Percentiles rank a stretch among this genome's conserved stretches.
Conservation (phyloP, 2,888 invertebrate species). For the Eupithecia exiguata region DNA sequence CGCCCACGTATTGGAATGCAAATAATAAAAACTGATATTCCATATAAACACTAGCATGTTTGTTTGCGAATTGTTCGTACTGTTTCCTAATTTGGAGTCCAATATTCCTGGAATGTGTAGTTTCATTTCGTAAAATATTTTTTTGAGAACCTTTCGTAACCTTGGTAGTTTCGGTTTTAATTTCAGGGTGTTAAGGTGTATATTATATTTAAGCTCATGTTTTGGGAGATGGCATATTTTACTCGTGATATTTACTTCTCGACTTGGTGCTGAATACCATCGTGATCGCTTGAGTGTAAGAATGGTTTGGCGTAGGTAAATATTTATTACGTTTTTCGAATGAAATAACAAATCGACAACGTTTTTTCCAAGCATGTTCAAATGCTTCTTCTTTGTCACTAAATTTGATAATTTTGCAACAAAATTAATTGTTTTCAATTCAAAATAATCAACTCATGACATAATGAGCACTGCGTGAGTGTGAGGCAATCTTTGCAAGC, state of each 20-base stretch:
- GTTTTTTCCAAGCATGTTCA: background rate
- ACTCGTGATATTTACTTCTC: constrained; percentile 26
- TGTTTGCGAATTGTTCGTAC: constrained; percentile 32
- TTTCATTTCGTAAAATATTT: constrained; percentile 9
- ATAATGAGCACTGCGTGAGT: constrained; percentile 18
- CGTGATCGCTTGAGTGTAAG: constrained; percentile 13
- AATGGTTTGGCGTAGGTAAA: constrained; percentile 7
- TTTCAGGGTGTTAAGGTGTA: constrained; percentile 6
- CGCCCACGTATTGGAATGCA: constrained; percentile 42
- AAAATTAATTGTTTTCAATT: background rate
- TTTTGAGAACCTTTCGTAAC: background rate
- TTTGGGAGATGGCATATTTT: constrained; percentile 14
- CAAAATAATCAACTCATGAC: constrained; percentile 8
- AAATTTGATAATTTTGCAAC: background rate
- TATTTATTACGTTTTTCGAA: background rate
- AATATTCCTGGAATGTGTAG: constrained; percentile 29
- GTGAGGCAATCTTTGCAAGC: constrained; percentile 21
- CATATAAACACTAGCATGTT: constrained; percentile 32
- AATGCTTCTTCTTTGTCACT: background rate
- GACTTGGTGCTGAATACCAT: constrained; percentile 26
- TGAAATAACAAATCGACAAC: background rate
- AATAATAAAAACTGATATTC: constrained; percentile 36
- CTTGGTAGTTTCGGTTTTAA: constrained; percentile 16
- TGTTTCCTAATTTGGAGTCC: constrained; percentile 25
- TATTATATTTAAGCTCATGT: constrained; percentile 4